These are phyloP conservation scores for Sylvietta virens DNA, from an alignment of 2,113 vertebrate genomes.

Conservation along the genomic window DNA sequence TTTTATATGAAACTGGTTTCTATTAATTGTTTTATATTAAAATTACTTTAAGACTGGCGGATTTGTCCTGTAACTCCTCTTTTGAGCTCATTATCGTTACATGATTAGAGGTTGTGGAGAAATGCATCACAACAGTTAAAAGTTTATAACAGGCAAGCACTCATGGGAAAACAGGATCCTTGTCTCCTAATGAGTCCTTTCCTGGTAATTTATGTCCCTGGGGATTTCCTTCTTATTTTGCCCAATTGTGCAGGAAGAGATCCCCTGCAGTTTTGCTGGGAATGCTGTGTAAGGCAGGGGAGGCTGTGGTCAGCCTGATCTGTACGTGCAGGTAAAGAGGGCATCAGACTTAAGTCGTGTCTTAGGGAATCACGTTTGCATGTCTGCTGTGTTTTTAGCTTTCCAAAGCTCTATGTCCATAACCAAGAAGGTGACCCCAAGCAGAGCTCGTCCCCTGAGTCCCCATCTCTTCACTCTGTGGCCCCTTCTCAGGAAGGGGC, in stretches of 20 bases:
- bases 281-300: background rate
- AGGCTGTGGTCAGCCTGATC: background rate
- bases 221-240: background rate
- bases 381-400: constrained; percentile 25
- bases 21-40: background rate
- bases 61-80: background rate
- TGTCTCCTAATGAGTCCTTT: background rate
- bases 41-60: background rate
- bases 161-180: background rate
- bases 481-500: constrained; percentile 57
- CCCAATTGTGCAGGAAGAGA: background rate
- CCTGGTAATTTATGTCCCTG: background rate
- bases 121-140: background rate
- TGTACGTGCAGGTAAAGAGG: background rate
- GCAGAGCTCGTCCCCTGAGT: constrained; percentile 31
- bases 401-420: constrained; percentile 4
- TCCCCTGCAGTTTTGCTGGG: background rate
- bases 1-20: background rate
- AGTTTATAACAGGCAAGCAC: background rate
- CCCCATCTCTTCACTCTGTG: background rate
- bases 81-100: background rate
- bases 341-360: background rate
- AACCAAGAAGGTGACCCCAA: background rate
- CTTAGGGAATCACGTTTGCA: background rate
- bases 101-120: background rate